Conservation (phyloP, 2,113 vertebrate species). For the cat (Felis catus) region F.catus_Fca126_mat1.0 CM031416.1:19264501-19265000, state of each 20-base stretch:
- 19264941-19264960: background rate
- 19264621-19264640: background rate
- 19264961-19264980: background rate
- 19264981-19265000: background rate
- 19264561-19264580: background rate
- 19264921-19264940: background rate
- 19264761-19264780: background rate
- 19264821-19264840: background rate
- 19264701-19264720: background rate
- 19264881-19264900: background rate
- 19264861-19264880: background rate
- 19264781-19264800: background rate
- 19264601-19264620: background rate
- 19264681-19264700: background rate
- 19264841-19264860: background rate
- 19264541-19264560: background rate
- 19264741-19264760: background rate
- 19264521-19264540: slow-evolving; percentile 22
- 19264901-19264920: background rate
- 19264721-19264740: background rate
- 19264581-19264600: background rate
- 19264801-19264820: background rate
- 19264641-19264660: background rate
- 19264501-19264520: background rate
- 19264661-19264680: background rate